Evolutionary conservation across 1,140 invertebrate genomes (phyloP), one percentile per base, ranked within the genome.

Genomic region (Lucilia cuprina): DNA sequence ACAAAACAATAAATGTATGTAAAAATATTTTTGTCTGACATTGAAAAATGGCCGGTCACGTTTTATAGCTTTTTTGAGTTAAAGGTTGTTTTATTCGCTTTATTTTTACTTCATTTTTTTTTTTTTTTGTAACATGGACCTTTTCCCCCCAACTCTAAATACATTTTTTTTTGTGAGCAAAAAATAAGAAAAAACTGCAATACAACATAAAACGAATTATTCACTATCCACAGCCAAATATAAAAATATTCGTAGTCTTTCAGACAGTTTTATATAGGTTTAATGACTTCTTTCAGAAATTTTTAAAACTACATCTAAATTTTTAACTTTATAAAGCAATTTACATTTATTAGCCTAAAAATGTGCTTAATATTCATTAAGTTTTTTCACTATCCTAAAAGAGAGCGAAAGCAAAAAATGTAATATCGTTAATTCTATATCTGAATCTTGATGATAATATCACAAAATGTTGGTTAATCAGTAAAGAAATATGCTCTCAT

Each of bases 41-140:
- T 90, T 90, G 89, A 90, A 90, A 90, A 90, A 90, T 90, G 89
- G 88, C 87, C 88, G 89, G 89, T 90, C 89, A 90, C 89, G 89
- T 90, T 90, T 90, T 90, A 88, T 88, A 83, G 85, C 86, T 60
- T 84, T 85, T 84, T 49, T 82, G 34, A 82, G 84, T 85, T 86
- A 78, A 83, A 82, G 84, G 41, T 41, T 41, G 41, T 41, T 41
- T 41, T 41, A 5, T 41, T 7, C 41, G 41, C 84, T 86, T 82
- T 80, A 85, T 86, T 85, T 84, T 70, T 70, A 70, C 55, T n/a
- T 60, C 55, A 30, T 30, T 30, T 30, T 30, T 30, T 30, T 30
- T 30, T 30, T 65, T 65, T 65, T 65, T 65, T 65, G 65, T 70
- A 21, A 10, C 21, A 21, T 70, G 65, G 19, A 21, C 9, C 21